These are phyloP conservation scores for Agonopterix heracliana DNA, from an alignment of 2,888 invertebrate species.

Conservation along the genomic window DNA sequence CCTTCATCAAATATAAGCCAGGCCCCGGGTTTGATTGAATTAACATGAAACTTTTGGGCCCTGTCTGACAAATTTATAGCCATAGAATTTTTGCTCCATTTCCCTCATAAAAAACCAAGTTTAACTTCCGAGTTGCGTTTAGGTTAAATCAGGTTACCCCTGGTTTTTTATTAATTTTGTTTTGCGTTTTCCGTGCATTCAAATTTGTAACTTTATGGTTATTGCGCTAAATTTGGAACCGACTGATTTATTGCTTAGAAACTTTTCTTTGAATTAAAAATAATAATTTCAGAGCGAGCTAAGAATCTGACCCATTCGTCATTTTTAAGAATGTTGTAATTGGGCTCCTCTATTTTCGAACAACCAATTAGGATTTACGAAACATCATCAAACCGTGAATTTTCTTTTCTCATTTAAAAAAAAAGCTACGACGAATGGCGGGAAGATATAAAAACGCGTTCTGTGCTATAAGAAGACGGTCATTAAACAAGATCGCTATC, in stretches of 20 bases:
- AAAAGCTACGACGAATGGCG: conserved; percentile 18
- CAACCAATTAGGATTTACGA: no score
- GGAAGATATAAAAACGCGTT: conserved; percentile 47
- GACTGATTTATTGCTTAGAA: no score
- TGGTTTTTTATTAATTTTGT: conserved; percentile 34
- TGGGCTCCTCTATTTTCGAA: no score
- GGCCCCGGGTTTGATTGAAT: conserved; percentile 62
- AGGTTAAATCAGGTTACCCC: conserved; percentile 44
- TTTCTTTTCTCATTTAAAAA: conserved; percentile 3
- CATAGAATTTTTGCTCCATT: conserved; percentile 45
- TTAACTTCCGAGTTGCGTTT: conserved; percentile 52
- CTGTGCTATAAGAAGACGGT: conserved; percentile 50
- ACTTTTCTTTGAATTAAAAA: no score
- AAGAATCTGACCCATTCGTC: no score
- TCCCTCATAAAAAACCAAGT: conserved; percentile 48
- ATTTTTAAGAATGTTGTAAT: no score
- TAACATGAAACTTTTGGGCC: conserved; percentile 62
- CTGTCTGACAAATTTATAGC: conserved; percentile 62
- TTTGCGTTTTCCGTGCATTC: conserved; percentile 22
- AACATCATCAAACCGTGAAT: no score
- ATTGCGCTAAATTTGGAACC: no score
- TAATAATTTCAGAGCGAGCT: no score
- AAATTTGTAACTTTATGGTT: not conserved
- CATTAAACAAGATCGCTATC: conserved; percentile 75
- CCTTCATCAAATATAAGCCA: conserved; percentile 66